Evolutionary conservation across 1,140 invertebrate genomes (phyloP).

Genomic region (Megalopta genalis): DNA sequence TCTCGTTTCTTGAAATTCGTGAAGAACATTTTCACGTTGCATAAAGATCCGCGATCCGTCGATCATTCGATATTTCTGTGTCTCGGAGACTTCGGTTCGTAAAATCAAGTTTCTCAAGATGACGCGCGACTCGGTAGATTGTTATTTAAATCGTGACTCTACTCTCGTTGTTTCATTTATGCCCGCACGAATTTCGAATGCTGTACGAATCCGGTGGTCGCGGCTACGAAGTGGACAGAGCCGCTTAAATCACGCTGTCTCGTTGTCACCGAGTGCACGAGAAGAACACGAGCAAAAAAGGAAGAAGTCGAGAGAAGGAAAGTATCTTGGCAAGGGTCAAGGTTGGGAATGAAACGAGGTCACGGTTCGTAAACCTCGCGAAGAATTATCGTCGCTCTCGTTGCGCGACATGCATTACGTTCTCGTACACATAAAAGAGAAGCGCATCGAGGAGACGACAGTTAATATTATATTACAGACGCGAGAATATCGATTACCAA

Average conservation of each 20-base stretch:
- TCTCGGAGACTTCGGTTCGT: too few relatives aligned
- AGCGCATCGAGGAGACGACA: background rate
- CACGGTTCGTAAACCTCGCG: slow-evolving; percentile 53
- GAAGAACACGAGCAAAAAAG: slow-evolving; percentile 15
- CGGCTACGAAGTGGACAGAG: too few relatives aligned
- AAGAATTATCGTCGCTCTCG: slow-evolving; percentile 39
- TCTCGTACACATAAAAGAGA: background rate
- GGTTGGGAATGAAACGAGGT: slow-evolving; percentile 55
- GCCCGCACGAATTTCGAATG: too few relatives aligned
- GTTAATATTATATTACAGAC: slow-evolving; percentile 34
- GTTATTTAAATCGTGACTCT: too few relatives aligned
- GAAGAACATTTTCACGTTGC: too few relatives aligned
- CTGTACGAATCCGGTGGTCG: too few relatives aligned
- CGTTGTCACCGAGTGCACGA: background rate
- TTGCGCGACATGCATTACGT: background rate
- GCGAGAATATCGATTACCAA: slow-evolving; percentile 43
- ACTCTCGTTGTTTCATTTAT: too few relatives aligned
- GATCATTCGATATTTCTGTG: too few relatives aligned
- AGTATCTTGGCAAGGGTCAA: slow-evolving; percentile 45
- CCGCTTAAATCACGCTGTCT: background rate
- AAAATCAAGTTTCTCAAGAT: too few relatives aligned
- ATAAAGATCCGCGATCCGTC: too few relatives aligned
- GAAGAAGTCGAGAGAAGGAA: slow-evolving; percentile 45
- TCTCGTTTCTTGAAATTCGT: too few relatives aligned
- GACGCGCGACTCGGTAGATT: too few relatives aligned